phyloP scores from a whole-genome alignment of 2,888 invertebrate species.

The Exocentrus adspersus region DNA sequence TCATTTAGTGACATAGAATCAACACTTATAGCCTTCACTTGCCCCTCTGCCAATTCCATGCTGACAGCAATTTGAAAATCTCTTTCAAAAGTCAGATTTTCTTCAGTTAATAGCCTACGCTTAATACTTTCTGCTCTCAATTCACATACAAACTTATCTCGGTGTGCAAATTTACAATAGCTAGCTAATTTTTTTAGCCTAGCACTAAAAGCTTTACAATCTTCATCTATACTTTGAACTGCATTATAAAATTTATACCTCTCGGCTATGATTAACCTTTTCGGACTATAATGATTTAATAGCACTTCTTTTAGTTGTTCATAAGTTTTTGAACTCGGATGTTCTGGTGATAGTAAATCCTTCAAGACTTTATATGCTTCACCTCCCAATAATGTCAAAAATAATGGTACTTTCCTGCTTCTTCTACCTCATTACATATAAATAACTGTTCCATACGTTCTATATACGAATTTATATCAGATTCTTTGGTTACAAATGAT shows the following conservation, averaged over 20 bases:
- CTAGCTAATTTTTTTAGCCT: constrained; percentile 3
- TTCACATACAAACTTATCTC: constrained; percentile 19
- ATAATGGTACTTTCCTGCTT: not conserved
- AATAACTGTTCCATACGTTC: not conserved
- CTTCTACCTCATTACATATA: not conserved
- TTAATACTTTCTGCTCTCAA: not conserved
- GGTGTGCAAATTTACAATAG: constrained; percentile 9
- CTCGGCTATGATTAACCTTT: constrained; percentile 2
- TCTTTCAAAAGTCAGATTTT: not conserved
- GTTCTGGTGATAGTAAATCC: not conserved
- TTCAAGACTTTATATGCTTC: not conserved
- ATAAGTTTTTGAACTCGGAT: not conserved
- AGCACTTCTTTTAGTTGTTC: not conserved
- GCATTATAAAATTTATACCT: constrained; percentile 7
- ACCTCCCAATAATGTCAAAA: not conserved
- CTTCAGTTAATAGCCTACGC: not conserved
- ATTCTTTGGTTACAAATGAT: not conserved
- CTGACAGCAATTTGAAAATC: not conserved
- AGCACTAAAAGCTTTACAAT: constrained; percentile 4
- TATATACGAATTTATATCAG: not conserved
- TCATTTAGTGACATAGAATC: too few relatives aligned
- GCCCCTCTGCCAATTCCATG: not conserved
- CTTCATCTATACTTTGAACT: not conserved
- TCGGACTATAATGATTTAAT: constrained; percentile 8
- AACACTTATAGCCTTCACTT: not conserved